Evolutionary conservation across 1,140 invertebrate genomes (phyloP), one percentile per base, ranked within the genome.

Genomic region (Macrobrachium nipponense): DNA sequence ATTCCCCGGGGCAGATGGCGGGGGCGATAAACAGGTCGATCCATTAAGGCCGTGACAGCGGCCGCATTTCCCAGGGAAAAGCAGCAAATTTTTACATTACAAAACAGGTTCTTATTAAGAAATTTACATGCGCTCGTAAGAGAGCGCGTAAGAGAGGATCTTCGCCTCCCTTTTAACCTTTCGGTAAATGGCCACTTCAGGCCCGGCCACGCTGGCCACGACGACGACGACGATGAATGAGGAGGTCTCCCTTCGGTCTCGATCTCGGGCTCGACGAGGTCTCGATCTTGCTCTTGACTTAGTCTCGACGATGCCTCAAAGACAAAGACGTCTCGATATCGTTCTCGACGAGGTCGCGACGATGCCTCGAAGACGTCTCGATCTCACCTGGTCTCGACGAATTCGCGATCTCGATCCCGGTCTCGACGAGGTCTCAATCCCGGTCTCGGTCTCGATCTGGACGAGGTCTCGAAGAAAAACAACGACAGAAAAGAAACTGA

Each of bases 81-180:
- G 82, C 75, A 84, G 82, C 82, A 84, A 84, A 84, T 84, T 84
- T 84, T 84, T 84, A 84, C 82, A 84, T 84, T 84, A 84, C 82
- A 70, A 84, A 84, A 84, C 82, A 78, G 82, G 82, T 84, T 84
- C 82, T 60, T 84, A 84, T 84, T 84, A 84, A 84, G 82, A 84
- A 84, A 84, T 84, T 84, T 84, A 84, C 82, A 84, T 84, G 75
- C 58, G 62, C 75, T 68, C 72, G 58, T n/a, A 59, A 84, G 82
- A 78, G 81, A 27, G 76, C 82, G 73, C 61, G 73, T 84, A 60
- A 82, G 59, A 82, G 80, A 8, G 27, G 72, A 12, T 81, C 79
- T 36, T 68, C 27, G 20, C 79, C 64, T 70, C 27, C 4, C 27
- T 44, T 81, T 44, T 81, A 81, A 81, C 62, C 66, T 81, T 70